Evolutionary conservation across 2,113 vertebrate genomes (phyloP).

Genomic region (Corvus moneduloides): DNA sequence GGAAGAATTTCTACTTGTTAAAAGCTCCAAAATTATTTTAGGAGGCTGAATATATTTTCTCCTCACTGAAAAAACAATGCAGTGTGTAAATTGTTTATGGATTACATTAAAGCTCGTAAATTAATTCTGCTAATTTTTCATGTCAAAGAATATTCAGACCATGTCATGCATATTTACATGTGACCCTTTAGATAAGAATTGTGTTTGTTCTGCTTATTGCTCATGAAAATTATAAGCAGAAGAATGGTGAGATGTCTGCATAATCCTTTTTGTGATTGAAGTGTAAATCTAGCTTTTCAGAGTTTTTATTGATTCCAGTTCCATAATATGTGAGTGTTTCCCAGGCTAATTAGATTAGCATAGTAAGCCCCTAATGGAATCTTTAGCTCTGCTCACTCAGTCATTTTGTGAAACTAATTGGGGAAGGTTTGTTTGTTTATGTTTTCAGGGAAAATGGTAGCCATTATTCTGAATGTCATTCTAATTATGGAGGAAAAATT

Average conservation of each 20-base stretch:
- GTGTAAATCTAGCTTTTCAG: neutral
- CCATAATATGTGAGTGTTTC: neutral
- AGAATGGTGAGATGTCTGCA: neutral
- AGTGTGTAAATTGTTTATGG: neutral
- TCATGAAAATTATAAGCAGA: neutral
- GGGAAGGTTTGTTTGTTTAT: conserved; percentile 41
- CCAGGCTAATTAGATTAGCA: conserved; percentile 49
- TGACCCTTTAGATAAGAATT: neutral
- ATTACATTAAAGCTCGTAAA: neutral
- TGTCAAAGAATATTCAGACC: neutral
- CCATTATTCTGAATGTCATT: conserved; percentile 52
- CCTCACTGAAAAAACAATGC: neutral
- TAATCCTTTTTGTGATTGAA: conserved; percentile 13
- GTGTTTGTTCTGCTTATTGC: neutral
- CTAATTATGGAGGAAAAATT: conserved; percentile 39
- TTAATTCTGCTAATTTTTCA: conserved; percentile 2
- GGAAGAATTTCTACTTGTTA: neutral
- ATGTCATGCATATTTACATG: neutral
- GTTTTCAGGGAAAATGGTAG: neutral
- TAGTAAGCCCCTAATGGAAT: conserved; percentile 39
- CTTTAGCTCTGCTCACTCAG: conserved; percentile 24
- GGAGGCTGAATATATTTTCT: neutral
- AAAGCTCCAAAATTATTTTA: neutral
- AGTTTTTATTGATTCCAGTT: conserved; percentile 35
- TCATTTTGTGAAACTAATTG: conserved; percentile 44